phyloP scores from a whole-genome alignment of 2,888 invertebrate genomes.

The Tetragonisca angustula region DNA sequence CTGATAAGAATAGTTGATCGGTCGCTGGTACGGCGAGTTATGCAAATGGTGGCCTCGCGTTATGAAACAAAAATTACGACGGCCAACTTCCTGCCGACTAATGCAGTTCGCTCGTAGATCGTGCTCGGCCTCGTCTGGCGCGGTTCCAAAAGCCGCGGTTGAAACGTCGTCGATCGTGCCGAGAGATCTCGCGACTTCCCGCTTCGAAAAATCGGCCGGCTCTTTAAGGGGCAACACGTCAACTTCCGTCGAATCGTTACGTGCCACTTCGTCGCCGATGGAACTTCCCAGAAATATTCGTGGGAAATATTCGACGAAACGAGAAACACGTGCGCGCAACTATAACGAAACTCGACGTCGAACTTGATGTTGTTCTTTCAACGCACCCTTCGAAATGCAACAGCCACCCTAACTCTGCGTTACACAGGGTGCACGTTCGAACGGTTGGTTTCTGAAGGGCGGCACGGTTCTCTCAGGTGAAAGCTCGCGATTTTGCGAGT shows the following conservation, averaged over 20 bases:
- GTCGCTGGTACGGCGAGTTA: constrained; percentile 27
- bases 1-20: constrained; percentile 26
- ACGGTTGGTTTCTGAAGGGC: constrained; percentile 7
- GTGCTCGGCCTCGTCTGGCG: constrained; percentile 25
- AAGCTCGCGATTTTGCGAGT: background rate
- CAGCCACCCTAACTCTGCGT: background rate
- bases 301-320: constrained; percentile 6
- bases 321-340: background rate
- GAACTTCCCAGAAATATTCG: background rate
- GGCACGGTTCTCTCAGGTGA: background rate
- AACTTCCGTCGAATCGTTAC: background rate
- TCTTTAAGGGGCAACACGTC: too few species aligned
- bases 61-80: constrained; percentile 55
- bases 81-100: constrained; percentile 49
- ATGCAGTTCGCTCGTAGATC: constrained; percentile 51
- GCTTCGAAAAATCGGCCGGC: too few species aligned
- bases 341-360: background rate
- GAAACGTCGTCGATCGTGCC: constrained; percentile 16
- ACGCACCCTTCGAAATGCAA: constrained; percentile 16
- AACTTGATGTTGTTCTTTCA: constrained; percentile 14
- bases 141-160: constrained; percentile 14
- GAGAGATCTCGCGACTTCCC: too few species aligned
- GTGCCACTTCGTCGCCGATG: background rate
- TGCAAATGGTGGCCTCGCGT: constrained; percentile 41
- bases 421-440: constrained; percentile 19